These are phyloP conservation scores for Apis laboriosa DNA, from an alignment of 1,140 invertebrate genomes.

Conservation along the genomic window DNA sequence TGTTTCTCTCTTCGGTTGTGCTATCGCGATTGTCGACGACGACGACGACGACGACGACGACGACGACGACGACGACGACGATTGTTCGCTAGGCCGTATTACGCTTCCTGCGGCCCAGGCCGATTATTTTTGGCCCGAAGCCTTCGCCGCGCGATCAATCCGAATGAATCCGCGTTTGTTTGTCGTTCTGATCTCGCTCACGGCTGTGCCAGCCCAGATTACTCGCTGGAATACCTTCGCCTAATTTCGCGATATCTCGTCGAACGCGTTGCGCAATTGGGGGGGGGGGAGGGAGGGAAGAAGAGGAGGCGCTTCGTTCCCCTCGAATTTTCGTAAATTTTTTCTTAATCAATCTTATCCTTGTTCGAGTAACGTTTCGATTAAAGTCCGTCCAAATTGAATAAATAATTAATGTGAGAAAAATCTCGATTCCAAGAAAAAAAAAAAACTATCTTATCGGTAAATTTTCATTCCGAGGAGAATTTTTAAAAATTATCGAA, in stretches of 20 bases:
- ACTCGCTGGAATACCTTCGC: slow-evolving; percentile 7
- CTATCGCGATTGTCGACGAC: slow-evolving; percentile 10
- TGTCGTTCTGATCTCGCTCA: slow-evolving; percentile 2
- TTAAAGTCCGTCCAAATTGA: too few relatives aligned
- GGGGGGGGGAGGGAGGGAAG: too few relatives aligned
- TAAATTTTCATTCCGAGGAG: too few relatives aligned
- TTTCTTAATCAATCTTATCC: too few relatives aligned
- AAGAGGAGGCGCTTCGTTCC: too few relatives aligned
- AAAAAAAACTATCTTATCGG: too few relatives aligned
- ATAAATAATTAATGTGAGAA: too few relatives aligned
- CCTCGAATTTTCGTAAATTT: too few relatives aligned
- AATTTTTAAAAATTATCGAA: too few relatives aligned
- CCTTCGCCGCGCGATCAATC: neutral
- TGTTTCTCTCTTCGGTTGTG: neutral
- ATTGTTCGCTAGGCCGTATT: slow-evolving; percentile 9
- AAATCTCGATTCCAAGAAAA: too few relatives aligned
- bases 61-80: neutral
- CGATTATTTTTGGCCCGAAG: slow-evolving; percentile 17
- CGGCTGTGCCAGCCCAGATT: neutral
- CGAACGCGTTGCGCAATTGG: neutral
- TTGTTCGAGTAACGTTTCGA: too few relatives aligned
- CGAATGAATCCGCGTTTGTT: slow-evolving; percentile 7
- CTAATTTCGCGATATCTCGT: neutral
- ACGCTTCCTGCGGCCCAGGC: slow-evolving; percentile 2
- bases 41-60: neutral